Conservation (phyloP, 2,797 vertebrate genomes). For the Enteromius unitaeniatus region DNA sequence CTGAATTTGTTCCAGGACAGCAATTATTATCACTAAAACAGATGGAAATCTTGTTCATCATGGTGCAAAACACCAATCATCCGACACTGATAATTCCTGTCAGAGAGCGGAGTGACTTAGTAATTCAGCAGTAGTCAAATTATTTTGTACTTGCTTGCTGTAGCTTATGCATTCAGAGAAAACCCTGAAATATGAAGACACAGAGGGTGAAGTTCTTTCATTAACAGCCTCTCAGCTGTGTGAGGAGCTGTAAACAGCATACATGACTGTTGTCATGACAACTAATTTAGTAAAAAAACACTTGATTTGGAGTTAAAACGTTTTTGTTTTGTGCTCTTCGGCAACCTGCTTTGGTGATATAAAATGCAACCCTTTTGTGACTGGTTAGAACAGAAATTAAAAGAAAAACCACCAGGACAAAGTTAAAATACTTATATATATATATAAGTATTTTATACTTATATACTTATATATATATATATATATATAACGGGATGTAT, state of each 20-base stretch:
- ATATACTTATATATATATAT: too few species aligned
- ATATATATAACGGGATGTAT: neutral
- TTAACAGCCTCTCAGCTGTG: slow-evolving; percentile 34
- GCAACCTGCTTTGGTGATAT: slow-evolving; percentile 12
- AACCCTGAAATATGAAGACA: slow-evolving; percentile 22
- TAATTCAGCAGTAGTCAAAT: slow-evolving; percentile 28
- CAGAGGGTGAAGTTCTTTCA: slow-evolving; percentile 39
- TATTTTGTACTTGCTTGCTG: slow-evolving; percentile 21
- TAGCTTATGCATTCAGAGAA: slow-evolving; percentile 24
- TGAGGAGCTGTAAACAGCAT: slow-evolving; percentile 44
- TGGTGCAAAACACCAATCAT: neutral
- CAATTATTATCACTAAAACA: slow-evolving; percentile 12
- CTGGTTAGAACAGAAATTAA: neutral
- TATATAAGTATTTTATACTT: too few species aligned
- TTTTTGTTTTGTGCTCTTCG: slow-evolving; percentile 42
- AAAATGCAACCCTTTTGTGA: neutral
- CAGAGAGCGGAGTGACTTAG: slow-evolving; percentile 24
- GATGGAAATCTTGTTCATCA: neutral
- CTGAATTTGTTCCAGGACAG: neutral
- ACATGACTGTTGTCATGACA: slow-evolving; percentile 40
- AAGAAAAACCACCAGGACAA: neutral
- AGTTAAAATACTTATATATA: neutral
- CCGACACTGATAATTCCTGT: slow-evolving; percentile 15
- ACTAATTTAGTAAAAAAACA: slow-evolving; percentile 28
- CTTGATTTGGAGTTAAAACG: slow-evolving; percentile 21